phyloP scores from a whole-genome alignment of 2,113 vertebrate genomes.

The Pelmatolapia mariae region DNA sequence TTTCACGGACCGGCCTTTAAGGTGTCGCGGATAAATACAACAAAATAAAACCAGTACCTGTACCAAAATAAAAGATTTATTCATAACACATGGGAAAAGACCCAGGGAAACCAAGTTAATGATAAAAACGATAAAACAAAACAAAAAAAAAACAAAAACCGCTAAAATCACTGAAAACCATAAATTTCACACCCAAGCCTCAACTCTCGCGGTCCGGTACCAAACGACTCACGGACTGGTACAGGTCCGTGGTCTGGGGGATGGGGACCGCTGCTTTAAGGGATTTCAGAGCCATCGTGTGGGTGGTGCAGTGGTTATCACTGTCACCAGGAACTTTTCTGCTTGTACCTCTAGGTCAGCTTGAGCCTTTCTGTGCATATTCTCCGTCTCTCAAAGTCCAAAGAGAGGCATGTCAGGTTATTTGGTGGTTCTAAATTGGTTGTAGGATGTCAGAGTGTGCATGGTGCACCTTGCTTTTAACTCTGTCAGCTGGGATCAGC shows the following conservation, averaged over 20 bases:
- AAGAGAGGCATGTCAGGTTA: not conserved
- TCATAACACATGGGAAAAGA: not conserved
- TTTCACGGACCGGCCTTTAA: not conserved
- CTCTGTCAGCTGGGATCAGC: not conserved
- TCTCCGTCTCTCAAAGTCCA: not conserved
- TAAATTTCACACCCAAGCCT: not conserved
- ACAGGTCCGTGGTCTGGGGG: not conserved
- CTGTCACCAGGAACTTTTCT: not conserved
- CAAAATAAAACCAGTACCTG: not conserved
- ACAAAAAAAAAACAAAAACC: not conserved
- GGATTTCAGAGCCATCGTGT: not conserved
- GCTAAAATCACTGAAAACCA: not conserved
- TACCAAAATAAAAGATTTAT: not conserved
- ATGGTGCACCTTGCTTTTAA: not conserved
- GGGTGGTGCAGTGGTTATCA: not conserved
- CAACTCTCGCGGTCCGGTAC: not conserved
- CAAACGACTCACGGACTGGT: not conserved
- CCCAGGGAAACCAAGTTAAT: not conserved
- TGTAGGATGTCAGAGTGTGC: not conserved
- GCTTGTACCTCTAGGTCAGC: not conserved
- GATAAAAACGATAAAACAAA: not conserved
- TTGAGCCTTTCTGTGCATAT: not conserved
- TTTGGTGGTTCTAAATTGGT: not conserved
- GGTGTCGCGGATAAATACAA: not conserved
- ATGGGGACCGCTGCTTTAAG: not conserved